Evolutionary conservation across 2,888 invertebrate genomes (phyloP).

Genomic region (Diloba caeruleocephala): DNA sequence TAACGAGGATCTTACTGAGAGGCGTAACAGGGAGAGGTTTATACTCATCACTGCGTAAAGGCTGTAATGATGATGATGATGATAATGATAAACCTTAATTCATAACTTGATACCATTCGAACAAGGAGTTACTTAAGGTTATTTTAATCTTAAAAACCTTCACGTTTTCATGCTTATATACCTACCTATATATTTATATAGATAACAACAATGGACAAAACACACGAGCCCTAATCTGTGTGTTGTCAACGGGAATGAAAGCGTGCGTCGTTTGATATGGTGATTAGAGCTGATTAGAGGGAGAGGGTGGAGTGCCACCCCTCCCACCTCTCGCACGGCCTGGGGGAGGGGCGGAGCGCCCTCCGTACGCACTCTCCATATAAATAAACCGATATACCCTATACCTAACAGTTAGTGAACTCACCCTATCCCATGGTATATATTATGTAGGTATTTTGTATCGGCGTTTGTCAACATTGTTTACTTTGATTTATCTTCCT

Average conservation of each 20-base stretch:
- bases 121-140: too few species aligned
- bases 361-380: constrained; percentile 84
- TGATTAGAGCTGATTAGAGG: constrained; percentile 89
- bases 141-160: background rate
- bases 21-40: too few species aligned
- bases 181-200: constrained; percentile 39
- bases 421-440: constrained; percentile 67
- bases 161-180: constrained; percentile 14
- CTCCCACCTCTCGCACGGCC: constrained; percentile 37
- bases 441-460: constrained; percentile 58
- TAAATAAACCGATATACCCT: constrained; percentile 86
- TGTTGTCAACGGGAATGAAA: constrained; percentile 86
- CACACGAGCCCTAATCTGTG: constrained; percentile 77
- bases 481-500: constrained; percentile 34
- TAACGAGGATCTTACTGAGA: too few species aligned
- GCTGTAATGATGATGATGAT: too few species aligned
- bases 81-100: too few species aligned
- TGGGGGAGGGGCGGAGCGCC: constrained; percentile 69
- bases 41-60: too few species aligned
- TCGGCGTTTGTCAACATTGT: constrained; percentile 58
- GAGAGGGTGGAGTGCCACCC: constrained; percentile 62
- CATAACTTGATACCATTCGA: too few species aligned
- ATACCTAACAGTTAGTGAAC: constrained; percentile 69
- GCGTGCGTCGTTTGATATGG: constrained; percentile 89
- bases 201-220: constrained; percentile 62